Evolutionary conservation across 2,797 vertebrate species (phyloP), one percentile per base, ranked within the genome.

Genomic region (Pipistrellus kuhlii): DNA sequence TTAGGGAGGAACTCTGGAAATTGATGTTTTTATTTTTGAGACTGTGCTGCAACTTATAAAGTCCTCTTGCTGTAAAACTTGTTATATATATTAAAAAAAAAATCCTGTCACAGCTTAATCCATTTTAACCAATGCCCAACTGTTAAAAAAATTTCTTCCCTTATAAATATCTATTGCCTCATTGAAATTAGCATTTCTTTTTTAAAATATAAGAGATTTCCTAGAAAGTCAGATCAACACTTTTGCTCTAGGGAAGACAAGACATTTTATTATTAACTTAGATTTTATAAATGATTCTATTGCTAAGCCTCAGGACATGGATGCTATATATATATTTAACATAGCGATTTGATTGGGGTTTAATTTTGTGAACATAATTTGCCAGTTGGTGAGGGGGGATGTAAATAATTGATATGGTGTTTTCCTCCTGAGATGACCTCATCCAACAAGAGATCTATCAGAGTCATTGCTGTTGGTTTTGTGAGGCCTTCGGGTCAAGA

Each of bases 241-340:
- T 88, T 78, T 87, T 91, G 83, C 57, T 51, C 0, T 88, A 72
- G 83, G 48, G n/a, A 92, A 77, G 32, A 85, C 13, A 62, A 69
- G 18, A 83, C 46, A 76, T 95, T 96, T 88, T 62, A 87, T 88
- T 93, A 86, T 92, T 95, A 94, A 85, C 38, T 77, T 95, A 87
- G 69, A 62, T 81, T 93, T 93, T 91, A 71, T 93, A 93, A 82
- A 44, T 91, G 44, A 78, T 69, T 92, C 21, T 93, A 80, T 69
- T 80, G 59, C 55, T 86, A 91, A 93, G 38, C 41, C 10, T 80
- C 3, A 95, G 71, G n/a, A 95, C 80, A 84, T 86, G 46, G 75
- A 30, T 85, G 32, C 81, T 71, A 95, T 64, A 14, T 71, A 41
- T 76, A 23, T 13, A 38, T 53, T 80, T 94, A 90, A 83, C 57